phyloP scores from a whole-genome alignment of 2,113 vertebrate species.

The Pedionomus torquatus region DNA sequence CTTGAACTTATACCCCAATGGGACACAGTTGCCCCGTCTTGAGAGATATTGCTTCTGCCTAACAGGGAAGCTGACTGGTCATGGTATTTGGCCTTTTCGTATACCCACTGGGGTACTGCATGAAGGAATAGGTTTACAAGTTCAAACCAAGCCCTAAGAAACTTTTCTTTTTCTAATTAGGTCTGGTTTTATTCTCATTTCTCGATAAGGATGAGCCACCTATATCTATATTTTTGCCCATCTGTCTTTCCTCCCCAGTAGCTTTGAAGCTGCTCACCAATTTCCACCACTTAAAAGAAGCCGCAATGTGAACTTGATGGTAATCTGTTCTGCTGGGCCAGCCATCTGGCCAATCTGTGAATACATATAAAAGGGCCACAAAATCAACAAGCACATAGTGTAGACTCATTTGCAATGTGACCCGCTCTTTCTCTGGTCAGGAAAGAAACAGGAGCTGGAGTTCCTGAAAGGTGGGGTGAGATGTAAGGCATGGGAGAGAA shows the following conservation, averaged over 20 bases:
- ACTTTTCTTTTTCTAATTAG: not conserved
- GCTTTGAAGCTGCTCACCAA: slow-evolving; percentile 25
- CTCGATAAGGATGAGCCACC: not conserved
- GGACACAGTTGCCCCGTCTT: not conserved
- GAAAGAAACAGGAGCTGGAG: not conserved
- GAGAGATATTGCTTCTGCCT: not conserved
- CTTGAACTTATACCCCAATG: not conserved
- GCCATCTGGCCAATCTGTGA: slow-evolving; percentile 30
- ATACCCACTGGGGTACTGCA: not conserved
- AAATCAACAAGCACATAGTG: not conserved
- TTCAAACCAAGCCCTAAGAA: not conserved
- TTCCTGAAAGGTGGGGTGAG: not conserved
- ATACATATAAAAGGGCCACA: not conserved
- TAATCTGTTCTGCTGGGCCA: slow-evolving; percentile 34
- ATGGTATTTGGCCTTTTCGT: not conserved
- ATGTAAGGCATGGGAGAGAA: not conserved
- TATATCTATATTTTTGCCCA: not conserved
- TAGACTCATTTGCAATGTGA: not conserved
- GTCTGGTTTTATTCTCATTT: not conserved
- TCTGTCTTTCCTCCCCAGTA: not conserved
- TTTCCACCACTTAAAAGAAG: slow-evolving; percentile 33
- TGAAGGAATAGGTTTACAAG: not conserved
- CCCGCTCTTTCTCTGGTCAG: not conserved
- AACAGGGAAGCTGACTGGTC: not conserved
- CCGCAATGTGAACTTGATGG: slow-evolving; percentile 15